Conservation (phyloP, 2,113 vertebrate species). For the Damaliscus lunatus region DNA sequence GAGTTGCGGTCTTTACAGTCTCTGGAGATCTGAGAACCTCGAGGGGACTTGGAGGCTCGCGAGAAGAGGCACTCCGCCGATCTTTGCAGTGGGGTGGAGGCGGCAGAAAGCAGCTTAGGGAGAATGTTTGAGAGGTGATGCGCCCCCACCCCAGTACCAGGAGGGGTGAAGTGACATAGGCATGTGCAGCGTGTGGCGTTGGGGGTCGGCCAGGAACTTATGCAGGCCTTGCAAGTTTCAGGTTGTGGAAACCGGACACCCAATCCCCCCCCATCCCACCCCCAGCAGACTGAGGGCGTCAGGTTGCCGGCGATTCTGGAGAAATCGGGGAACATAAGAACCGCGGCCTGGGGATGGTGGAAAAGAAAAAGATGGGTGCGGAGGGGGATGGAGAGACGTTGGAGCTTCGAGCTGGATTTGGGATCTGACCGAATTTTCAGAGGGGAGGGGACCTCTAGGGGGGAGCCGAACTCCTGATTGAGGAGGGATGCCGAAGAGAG, state of each 20-base stretch:
- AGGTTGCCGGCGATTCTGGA: constrained; percentile 1
- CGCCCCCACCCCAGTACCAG: neutral
- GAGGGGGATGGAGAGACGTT: neutral
- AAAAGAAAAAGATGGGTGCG: neutral
- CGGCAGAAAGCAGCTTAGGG: neutral
- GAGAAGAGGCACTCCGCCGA: constrained; percentile 53
- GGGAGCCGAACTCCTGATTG: neutral
- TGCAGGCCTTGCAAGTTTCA: constrained; percentile 53
- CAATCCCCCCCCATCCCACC: neutral
- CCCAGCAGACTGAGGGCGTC: neutral
- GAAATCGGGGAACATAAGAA: neutral
- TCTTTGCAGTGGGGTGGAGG: constrained; percentile 26
- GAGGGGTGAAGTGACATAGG: constrained; percentile 21
- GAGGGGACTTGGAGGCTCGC: constrained; percentile 51
- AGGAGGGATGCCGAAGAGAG: neutral
- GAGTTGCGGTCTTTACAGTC: constrained; percentile 44
- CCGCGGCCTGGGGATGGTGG: neutral
- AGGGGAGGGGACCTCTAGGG: neutral
- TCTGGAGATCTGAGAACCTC: constrained; percentile 21
- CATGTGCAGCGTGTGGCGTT: constrained; percentile 18
- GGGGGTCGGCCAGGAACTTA: constrained; percentile 40
- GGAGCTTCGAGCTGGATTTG: neutral
- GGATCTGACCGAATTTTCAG: neutral
- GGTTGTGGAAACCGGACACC: neutral
- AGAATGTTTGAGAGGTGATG: neutral